Conservation (phyloP, 2,888 invertebrate species). For the Chymomyza fuscimana region DNA sequence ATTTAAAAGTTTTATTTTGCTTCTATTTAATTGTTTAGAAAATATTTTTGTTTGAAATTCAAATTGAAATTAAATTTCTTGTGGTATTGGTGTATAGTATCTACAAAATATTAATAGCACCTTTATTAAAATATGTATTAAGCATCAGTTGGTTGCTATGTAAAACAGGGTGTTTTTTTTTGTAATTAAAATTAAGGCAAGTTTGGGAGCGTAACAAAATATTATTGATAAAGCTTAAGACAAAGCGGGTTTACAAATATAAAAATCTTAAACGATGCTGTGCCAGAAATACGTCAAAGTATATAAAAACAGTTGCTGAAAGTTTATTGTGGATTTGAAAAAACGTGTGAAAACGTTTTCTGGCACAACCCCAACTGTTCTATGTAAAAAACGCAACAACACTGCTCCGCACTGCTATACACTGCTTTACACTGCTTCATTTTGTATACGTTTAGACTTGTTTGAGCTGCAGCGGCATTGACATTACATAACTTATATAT, state of each 20-base stretch:
- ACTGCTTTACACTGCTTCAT: too few relatives aligned
- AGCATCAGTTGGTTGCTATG: not conserved
- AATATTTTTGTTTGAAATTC: slow-evolving; percentile 22
- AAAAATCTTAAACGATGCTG: too few relatives aligned
- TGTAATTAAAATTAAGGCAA: not conserved
- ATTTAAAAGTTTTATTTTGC: slow-evolving; percentile 19
- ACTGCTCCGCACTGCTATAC: too few relatives aligned
- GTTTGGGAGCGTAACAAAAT: not conserved
- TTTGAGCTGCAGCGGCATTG: slow-evolving; percentile 38
- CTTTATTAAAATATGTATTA: slow-evolving; percentile 35
- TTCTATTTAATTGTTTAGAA: not conserved
- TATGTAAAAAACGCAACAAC: too few relatives aligned
- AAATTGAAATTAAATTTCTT: slow-evolving; percentile 25
- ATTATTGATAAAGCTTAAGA: too few relatives aligned
- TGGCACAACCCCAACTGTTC: too few relatives aligned
- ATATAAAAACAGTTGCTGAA: too few relatives aligned
- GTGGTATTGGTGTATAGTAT: slow-evolving; percentile 30
- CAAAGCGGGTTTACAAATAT: too few relatives aligned
- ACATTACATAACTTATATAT: not conserved
- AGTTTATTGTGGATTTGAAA: too few relatives aligned
- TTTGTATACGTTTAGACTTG: not conserved
- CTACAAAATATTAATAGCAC: slow-evolving; percentile 64
- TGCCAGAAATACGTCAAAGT: too few relatives aligned
- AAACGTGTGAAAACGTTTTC: too few relatives aligned
- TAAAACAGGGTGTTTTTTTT: not conserved